Conservation (phyloP, 2,113 vertebrate species). For the Puntigrus tetrazona region DNA sequence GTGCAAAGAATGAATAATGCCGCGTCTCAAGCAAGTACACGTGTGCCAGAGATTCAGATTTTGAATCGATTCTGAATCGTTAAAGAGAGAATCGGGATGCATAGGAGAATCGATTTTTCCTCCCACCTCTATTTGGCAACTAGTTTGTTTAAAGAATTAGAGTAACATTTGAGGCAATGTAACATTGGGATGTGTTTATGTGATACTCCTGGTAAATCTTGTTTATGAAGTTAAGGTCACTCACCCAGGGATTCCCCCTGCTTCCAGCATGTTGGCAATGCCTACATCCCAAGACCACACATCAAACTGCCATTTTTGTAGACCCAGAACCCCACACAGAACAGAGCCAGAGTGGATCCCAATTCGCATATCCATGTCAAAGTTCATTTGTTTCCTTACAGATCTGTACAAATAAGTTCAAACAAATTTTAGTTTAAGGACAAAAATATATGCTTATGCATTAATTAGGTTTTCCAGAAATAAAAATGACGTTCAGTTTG, state of each 20-base stretch:
- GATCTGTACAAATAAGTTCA: constrained; percentile 41
- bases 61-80: no score
- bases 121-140: no score
- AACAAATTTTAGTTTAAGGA: neutral
- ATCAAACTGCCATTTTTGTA: constrained; percentile 82
- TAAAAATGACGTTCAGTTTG: neutral
- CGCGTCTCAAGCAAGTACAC: no score
- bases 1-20: no score
- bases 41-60: no score
- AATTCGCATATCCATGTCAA: constrained; percentile 76
- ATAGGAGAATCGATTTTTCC: no score
- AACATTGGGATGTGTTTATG: neutral
- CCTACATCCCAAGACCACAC: constrained; percentile 79
- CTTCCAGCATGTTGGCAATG: constrained; percentile 78
- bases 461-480: neutral
- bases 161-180: neutral
- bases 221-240: neutral
- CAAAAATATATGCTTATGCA: neutral
- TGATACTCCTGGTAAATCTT: neutral
- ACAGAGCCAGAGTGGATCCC: constrained; percentile 79
- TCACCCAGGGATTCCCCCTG: constrained; percentile 76
- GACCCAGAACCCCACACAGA: constrained; percentile 77
- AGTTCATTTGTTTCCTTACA: constrained; percentile 66
- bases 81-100: no score
- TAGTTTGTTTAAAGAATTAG: neutral